phyloP scores from a whole-genome alignment of 2,797 vertebrate genomes.

The Pseudocheirus occidentalis region DNA sequence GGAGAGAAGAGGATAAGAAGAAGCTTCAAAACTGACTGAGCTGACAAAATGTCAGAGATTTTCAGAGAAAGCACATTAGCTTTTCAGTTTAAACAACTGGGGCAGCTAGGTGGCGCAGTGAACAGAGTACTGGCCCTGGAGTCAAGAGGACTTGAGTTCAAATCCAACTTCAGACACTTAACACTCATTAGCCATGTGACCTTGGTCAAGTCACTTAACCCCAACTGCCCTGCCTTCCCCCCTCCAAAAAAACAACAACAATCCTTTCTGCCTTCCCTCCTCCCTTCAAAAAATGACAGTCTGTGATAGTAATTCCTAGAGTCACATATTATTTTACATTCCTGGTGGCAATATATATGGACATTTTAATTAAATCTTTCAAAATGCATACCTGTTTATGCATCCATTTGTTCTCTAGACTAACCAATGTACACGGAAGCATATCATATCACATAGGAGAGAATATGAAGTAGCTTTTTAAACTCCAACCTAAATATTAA shows the following conservation, averaged over 20 bases:
- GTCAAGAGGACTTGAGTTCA: too few relatives aligned
- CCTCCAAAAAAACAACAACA: neutral
- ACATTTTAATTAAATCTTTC: neutral
- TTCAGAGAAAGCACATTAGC: neutral
- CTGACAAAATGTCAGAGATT: neutral
- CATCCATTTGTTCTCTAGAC: conserved; percentile 24
- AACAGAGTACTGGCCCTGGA: too few relatives aligned
- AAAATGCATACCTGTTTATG: conserved; percentile 26
- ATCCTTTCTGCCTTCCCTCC: neutral
- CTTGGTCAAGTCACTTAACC: too few relatives aligned
- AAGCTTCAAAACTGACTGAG: neutral
- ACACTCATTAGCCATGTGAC: too few relatives aligned
- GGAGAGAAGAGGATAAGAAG: neutral
- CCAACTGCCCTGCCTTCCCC: too few relatives aligned
- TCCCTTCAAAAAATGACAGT: neutral
- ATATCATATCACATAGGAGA: conserved; percentile 13
- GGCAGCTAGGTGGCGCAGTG: too few relatives aligned
- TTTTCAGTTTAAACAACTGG: neutral
- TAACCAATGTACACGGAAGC: conserved; percentile 13
- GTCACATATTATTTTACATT: conserved; percentile 18
- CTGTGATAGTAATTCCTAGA: conserved; percentile 8
- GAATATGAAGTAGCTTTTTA: conserved; percentile 30
- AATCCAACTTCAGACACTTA: too few relatives aligned
- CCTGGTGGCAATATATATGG: neutral
- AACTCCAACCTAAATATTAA: conserved; percentile 48